Evolutionary conservation across 2,113 vertebrate genomes (phyloP).

Genomic region (Coptodon rendalli): DNA sequence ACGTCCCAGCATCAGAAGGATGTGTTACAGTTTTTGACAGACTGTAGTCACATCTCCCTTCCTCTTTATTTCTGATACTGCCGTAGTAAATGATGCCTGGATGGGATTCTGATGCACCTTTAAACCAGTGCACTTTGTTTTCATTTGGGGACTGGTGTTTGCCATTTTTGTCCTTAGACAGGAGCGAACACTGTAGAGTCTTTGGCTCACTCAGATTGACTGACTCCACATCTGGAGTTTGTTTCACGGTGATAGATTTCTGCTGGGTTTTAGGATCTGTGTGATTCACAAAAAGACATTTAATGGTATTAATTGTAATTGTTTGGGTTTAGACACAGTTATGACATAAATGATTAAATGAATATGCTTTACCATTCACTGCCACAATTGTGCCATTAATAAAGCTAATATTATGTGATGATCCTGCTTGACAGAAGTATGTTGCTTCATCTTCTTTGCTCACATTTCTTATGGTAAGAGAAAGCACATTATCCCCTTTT

Average conservation of each 20-base stretch:
- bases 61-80: too few relatives aligned
- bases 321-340: neutral
- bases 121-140: too few relatives aligned
- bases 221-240: neutral
- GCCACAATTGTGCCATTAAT: neutral
- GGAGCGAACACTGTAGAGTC: too few relatives aligned
- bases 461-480: constrained; percentile 16
- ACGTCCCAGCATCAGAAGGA: too few relatives aligned
- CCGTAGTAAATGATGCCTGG: too few relatives aligned
- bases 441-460: constrained; percentile 48
- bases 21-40: too few relatives aligned
- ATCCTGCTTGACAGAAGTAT: constrained; percentile 35
- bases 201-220: too few relatives aligned
- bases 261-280: neutral
- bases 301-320: neutral
- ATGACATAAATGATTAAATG: neutral
- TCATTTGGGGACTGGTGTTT: too few relatives aligned
- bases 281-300: neutral
- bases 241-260: neutral
- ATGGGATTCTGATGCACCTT: too few relatives aligned
- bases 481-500: accelerated
- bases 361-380: constrained; percentile 34
- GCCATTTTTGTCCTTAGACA: too few relatives aligned
- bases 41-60: too few relatives aligned
- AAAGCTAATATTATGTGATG: accelerated